Evolutionary conservation across 2,888 invertebrate genomes (phyloP), one percentile per base, ranked within the genome.

Genomic region (Campaea margaritaria): DNA sequence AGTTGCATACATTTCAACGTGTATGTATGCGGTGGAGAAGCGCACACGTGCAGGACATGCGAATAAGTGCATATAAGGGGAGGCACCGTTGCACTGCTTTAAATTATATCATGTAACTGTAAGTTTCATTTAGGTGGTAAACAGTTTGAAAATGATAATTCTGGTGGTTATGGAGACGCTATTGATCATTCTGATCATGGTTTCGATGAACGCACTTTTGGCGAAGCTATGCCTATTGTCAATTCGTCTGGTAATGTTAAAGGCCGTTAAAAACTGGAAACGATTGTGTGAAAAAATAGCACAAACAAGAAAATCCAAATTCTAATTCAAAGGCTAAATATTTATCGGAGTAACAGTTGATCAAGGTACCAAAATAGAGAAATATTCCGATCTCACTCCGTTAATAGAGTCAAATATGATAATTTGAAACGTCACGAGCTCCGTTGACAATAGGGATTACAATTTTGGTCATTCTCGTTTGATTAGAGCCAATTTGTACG

Each of bases 1-100:
- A 80, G 72, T 81, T 78, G 79, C 79, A 82, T 84, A 75, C 74
- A 76, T 75, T 74, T 68, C 62, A 69, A 58, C 11, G 38, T 31
- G 47, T 67, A 69, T 70, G 79, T 83, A 83, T 82, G 83, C 83
- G 71, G 50, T 57, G 70, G 68, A 69, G 69, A 68, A 60, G 46
- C 53, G 50, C 58, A 66, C 62, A 84, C 83, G 85, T 83, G 84
- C 76, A 60, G 46, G 48, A 75, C 79, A 82, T 83, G 67, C 67
- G 67, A 72, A 71, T 55, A 67, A 68, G 68, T 60, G 69, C 64
- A 56, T 51, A 68, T 65, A 68, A 76, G 74, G 73, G 68, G 70
- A 51, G 62, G 48, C 52, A 76, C 62, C 59, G 62, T 64, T 64
- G 55, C 16, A 50, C 58, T 27, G 49, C 41, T 64, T 62, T 60